Conservation (phyloP, 2,797 vertebrate genomes). For the Syngnathus acus region DNA sequence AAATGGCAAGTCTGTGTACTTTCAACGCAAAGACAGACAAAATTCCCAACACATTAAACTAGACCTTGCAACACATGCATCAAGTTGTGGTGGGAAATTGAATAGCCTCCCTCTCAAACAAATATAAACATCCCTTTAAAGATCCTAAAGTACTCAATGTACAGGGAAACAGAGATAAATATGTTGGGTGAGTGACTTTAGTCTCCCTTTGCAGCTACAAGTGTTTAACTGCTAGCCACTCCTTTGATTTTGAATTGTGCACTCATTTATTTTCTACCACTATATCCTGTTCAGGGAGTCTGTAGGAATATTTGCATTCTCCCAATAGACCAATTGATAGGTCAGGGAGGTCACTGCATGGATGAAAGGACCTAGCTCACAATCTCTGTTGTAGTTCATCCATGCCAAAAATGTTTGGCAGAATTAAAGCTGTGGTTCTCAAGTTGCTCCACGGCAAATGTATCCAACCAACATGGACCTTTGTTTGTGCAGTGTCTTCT, state of each 20-base stretch:
- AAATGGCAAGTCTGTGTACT: too few species aligned
- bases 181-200: neutral
- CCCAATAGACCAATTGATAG: too few species aligned
- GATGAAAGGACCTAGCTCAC: neutral
- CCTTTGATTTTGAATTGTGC: neutral
- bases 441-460: neutral
- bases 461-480: neutral
- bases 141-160: conserved; percentile 47
- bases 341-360: too few species aligned
- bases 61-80: conserved; percentile 23
- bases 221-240: too few species aligned
- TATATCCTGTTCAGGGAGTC: too few species aligned
- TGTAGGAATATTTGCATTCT: too few species aligned
- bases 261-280: too few species aligned
- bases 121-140: conserved; percentile 16
- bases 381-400: neutral
- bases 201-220: too few species aligned
- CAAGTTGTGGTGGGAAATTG: neutral
- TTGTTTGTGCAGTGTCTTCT: neutral
- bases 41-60: too few species aligned
- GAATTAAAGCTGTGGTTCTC: neutral
- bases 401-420: neutral
- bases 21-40: too few species aligned
- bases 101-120: neutral
- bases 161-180: neutral